Evolutionary conservation across 2,888 invertebrate genomes (phyloP), one percentile per base, ranked within the genome.

Genomic region (Brassicogethes aeneus): DNA sequence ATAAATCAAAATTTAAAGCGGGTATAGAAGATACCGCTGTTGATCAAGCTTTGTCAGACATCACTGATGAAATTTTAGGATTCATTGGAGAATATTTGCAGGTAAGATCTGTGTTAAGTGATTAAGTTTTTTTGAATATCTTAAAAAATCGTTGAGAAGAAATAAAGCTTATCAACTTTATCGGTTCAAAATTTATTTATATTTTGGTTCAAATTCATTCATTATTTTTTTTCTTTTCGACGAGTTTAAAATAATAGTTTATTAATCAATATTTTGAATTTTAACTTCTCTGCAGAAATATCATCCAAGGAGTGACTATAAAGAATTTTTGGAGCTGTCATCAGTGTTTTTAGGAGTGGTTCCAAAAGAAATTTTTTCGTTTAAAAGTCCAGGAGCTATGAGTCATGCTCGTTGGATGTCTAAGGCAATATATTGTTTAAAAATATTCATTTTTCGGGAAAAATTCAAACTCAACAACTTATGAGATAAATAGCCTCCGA

Each of bases 241-340:
- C n/a, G n/a, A n/a, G n/a, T n/a, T n/a, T n/a, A n/a, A n/a, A n/a
- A n/a, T n/a, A n/a, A n/a, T n/a, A n/a, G n/a, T n/a, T n/a, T n/a
- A n/a, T n/a, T n/a, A n/a, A n/a, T n/a, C n/a, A n/a, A n/a, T n/a
- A 5, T 7, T 23, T 5, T 34, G 13, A 7, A 14, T n/a, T 15
- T 14, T 34, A 34, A 34, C 15, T 34, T 34, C 15, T 34, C 15
- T 34, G 34, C 15, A 34, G 34, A 13, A 13, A 14, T 13, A 14
- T 44, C 43, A 40, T 16, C 45, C 45, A 17, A 39, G 46, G 36
- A 36, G 46, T 34, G 44, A 46, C 32, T 46, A 46, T 17, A 31
- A 29, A 36, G 44, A 46, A 13, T 34, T 46, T 17, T 40, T 50
- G 15, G 45, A 46, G 34, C 34, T 49, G 17, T 41, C 42, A 23